phyloP scores from a whole-genome alignment of 1,140 invertebrate species.

The Propsilocerus akamusi region DNA sequence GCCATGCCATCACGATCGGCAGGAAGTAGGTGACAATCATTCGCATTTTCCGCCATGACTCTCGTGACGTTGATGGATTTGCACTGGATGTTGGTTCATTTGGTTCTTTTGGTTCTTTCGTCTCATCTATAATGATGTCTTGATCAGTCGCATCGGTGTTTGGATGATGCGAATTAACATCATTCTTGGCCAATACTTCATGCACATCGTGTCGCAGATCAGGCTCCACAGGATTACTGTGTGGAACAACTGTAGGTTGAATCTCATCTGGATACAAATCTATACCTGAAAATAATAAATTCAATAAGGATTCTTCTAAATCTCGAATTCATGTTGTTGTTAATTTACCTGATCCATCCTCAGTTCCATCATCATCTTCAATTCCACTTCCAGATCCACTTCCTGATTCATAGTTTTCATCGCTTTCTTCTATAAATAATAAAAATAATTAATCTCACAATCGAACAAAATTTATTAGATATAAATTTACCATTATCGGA shows the following conservation, averaged over 20 bases:
- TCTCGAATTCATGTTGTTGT: constrained; percentile 13
- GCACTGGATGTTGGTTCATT: constrained; percentile 8
- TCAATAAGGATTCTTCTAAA: constrained; percentile 2
- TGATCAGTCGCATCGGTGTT: constrained; percentile 9
- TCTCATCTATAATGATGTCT: background rate
- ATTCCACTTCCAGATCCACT: constrained; percentile 34
- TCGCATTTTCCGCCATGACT: constrained; percentile 32
- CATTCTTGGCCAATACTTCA: constrained; percentile 13
- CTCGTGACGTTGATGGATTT: constrained; percentile 31
- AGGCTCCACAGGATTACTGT: constrained; percentile 2
- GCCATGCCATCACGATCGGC: constrained; percentile 65
- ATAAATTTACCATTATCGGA: constrained; percentile 35
- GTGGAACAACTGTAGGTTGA: constrained; percentile 8
- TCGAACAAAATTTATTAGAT: background rate
- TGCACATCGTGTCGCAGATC: constrained; percentile 7
- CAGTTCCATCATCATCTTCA: constrained; percentile 25
- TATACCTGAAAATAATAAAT: constrained; percentile 9
- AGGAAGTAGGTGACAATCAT: constrained; percentile 54
- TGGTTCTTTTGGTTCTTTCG: background rate
- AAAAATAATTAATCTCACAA: constrained; percentile 6
- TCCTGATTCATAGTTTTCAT: constrained; percentile 32
- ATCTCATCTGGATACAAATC: constrained; percentile 14
- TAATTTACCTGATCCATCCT: constrained; percentile 27
- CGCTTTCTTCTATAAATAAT: constrained; percentile 25
- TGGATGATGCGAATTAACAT: constrained; percentile 11